Percentiles rank a stretch among this genome's conserved stretches.
phyloP scores from a whole-genome alignment of 2,888 invertebrate species.

The Acanthosepion pharaonis region DNA sequence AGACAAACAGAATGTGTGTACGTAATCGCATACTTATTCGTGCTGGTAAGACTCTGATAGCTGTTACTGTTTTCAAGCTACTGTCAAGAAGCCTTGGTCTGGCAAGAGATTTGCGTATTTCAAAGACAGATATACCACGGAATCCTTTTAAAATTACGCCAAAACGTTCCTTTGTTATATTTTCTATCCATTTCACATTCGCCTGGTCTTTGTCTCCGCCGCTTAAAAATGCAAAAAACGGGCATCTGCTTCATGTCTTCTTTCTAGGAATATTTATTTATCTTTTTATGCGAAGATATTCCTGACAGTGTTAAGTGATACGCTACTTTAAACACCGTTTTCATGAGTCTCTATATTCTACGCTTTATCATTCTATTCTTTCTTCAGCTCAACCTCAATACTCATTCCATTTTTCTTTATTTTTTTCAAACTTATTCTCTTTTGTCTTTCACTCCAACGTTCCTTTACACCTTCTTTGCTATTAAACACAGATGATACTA shows the following conservation, averaged over 20 bases:
- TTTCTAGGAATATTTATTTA: not conserved
- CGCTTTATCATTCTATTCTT: too few species aligned
- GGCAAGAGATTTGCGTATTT: not conserved
- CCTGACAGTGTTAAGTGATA: not conserved
- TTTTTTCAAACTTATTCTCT: too few species aligned
- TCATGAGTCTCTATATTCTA: not conserved
- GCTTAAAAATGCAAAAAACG: not conserved
- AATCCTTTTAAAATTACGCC: not conserved
- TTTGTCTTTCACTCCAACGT: too few species aligned
- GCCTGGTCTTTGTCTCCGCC: not conserved
- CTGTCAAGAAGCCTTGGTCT: not conserved
- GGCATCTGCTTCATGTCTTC: not conserved
- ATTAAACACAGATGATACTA: too few species aligned
- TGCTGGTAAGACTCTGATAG: not conserved
- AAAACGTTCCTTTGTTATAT: not conserved
- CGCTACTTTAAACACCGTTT: not conserved
- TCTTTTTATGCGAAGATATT: not conserved
- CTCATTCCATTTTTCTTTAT: too few species aligned
- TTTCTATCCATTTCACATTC: not conserved
- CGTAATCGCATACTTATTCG: not conserved
- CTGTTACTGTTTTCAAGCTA: not conserved
- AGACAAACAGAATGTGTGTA: not conserved
- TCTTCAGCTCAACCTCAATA: too few species aligned
- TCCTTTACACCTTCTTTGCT: too few species aligned
- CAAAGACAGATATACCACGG: not conserved